Evolutionary conservation across 2,113 vertebrate genomes (phyloP), one percentile per base, ranked within the genome.

Genomic region (Dipodomys ordii): DNA sequence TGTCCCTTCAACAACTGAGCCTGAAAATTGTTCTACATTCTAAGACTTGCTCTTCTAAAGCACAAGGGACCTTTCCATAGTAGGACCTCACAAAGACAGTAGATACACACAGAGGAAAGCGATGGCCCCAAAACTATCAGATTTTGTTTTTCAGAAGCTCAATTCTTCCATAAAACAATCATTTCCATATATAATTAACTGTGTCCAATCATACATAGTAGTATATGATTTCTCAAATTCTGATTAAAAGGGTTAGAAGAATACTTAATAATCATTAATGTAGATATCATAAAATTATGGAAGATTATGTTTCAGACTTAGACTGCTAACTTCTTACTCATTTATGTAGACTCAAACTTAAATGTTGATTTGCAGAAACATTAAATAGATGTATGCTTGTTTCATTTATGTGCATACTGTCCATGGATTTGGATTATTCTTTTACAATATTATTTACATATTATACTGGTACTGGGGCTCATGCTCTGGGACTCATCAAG

Each of bases 361-460:
- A 39, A 39, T 39, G 4, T 39, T 39, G 39, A 39, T 39, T 39
- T 39, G 39, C 39, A 39, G 39, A 39, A 39, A 6, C 39, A 4
- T 73, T 69, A 60, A 1, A 22, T 71, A 79, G 11, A 68, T 7
- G 60, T 64, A 82, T 16, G 39, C 28, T 49, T 62, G 25, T 67
- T 57, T 6, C 39, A 81, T n/a, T 46, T 39, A 53, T 69, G 74
- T 60, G 20, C 53, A 8, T n/a, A 79, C 32, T 2, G 72, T 79
- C 39, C 46, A 71, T n/a, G 68, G 1, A 57, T 87, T 95, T 83
- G 22, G 8, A 44, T 95, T 95, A 86, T 9, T 57, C 88, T 91
- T 84, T 44, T 62, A 23, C 53, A 11, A 57, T 49, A 49, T 49
- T 11, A 49, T 49, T 49, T 49, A 49, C 49, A 49, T 49, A 49